phyloP scores from a whole-genome alignment of 2,113 vertebrate genomes.

The Isichthys henryi region DNA sequence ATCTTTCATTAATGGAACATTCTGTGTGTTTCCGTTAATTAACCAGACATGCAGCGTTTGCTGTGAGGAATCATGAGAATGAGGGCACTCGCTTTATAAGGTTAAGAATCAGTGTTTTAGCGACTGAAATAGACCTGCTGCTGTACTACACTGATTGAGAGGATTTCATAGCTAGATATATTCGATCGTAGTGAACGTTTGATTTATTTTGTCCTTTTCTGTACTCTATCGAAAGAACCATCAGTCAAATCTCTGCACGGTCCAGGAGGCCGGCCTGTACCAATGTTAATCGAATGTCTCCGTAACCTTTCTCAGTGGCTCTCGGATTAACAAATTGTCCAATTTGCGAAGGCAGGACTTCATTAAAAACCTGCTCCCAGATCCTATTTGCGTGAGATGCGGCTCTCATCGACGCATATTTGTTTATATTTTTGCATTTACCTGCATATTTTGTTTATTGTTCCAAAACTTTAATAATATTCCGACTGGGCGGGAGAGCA shows the following conservation, averaged over 20 bases:
- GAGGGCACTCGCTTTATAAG: neutral
- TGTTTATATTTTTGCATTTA: neutral
- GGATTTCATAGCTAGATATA: neutral
- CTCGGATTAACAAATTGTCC: conserved; percentile 37
- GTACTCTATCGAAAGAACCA: neutral
- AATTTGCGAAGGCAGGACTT: conserved; percentile 15
- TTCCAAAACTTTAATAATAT: neutral
- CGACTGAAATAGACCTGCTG: neutral
- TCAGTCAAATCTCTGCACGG: neutral
- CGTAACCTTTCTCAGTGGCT: conserved; percentile 10
- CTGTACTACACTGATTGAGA: neutral
- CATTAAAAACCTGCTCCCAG: conserved; percentile 19
- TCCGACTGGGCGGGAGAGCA: neutral
- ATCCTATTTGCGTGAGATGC: neutral
- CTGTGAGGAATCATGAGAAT: neutral
- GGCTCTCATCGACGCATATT: neutral
- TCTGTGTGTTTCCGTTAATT: neutral
- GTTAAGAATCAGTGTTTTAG: neutral
- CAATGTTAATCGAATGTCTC: conserved; percentile 40
- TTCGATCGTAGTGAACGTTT: neutral
- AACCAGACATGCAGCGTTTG: neutral
- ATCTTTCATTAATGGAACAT: neutral
- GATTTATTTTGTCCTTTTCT: neutral
- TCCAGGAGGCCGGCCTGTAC: conserved; percentile 22
- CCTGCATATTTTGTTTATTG: neutral